phyloP scores from a whole-genome alignment of 35 echinoderm and acorn worm genomes.

The Ophiothrix spiculata region DNA sequence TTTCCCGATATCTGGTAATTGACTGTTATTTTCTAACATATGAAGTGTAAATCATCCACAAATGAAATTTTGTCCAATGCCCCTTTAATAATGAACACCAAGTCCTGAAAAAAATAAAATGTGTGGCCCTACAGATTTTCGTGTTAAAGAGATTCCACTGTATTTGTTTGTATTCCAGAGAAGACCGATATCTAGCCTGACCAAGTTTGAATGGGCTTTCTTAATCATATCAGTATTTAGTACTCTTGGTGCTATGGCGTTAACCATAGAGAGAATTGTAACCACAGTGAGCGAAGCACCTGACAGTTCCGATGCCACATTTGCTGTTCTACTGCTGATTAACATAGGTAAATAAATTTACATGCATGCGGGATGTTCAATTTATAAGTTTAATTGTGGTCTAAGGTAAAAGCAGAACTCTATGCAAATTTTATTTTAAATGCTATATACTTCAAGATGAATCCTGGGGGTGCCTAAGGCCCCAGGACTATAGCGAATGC shows the following conservation, averaged over 20 bases:
- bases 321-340: constrained; percentile 68
- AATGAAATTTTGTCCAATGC: no score
- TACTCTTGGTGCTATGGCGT: constrained; percentile 47
- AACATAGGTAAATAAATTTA: constrained; percentile 47
- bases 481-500: no score
- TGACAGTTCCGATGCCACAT: constrained; percentile 38
- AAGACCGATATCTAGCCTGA: constrained; percentile 30
- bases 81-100: no score
- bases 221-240: constrained; percentile 30
- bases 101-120: no score
- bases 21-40: no score
- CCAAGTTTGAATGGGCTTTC: constrained; percentile 49
- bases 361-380: background rate
- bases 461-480: no score
- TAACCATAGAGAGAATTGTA: constrained; percentile 59
- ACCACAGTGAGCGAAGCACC: background rate
- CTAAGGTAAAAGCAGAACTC: background rate
- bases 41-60: no score
- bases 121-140: no score
- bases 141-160: no score
- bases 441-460: no score
- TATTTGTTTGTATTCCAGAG: constrained; percentile 39
- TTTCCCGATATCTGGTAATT: no score
- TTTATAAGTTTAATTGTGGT: background rate
- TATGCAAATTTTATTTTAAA: no score